Conservation (phyloP, 2,113 vertebrate genomes). For the Cyprinus carpio region DNA sequence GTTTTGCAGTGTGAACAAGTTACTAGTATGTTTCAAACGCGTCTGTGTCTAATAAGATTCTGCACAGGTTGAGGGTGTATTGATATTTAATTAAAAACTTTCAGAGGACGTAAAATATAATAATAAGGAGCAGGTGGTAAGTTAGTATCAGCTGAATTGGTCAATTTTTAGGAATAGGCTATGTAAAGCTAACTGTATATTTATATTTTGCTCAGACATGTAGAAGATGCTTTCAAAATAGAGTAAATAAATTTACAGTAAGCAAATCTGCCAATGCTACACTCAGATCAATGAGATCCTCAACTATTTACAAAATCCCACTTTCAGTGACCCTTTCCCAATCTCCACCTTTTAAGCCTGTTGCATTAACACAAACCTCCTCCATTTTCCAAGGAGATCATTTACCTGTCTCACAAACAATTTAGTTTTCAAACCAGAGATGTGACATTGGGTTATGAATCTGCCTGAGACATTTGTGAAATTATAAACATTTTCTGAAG, state of each 20-base stretch:
- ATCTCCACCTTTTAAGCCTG: background rate
- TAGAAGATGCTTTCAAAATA: background rate
- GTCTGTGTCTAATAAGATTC: background rate
- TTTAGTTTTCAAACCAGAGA: constrained; percentile 31
- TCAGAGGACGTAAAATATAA: background rate
- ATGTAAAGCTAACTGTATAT: background rate
- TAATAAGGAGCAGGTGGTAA: background rate
- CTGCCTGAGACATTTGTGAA: constrained; percentile 21
- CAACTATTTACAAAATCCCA: background rate
- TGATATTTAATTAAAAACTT: background rate
- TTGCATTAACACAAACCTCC: background rate
- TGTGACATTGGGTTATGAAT: constrained; percentile 15
- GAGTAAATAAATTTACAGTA: background rate
- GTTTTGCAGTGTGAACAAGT: background rate
- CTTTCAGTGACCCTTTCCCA: background rate
- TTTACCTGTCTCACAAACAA: constrained; percentile 18
- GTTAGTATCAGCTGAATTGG: constrained; percentile 2
- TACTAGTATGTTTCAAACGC: background rate
- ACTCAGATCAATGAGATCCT: background rate
- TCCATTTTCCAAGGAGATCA: constrained; percentile 7
- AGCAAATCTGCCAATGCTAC: background rate
- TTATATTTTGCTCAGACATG: background rate
- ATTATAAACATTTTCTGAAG: background rate
- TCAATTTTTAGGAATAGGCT: background rate
- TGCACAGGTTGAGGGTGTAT: background rate